Base-by-base conservation (phyloP, 1,140 invertebrate genomes). In the Arion vulgaris region DNA sequence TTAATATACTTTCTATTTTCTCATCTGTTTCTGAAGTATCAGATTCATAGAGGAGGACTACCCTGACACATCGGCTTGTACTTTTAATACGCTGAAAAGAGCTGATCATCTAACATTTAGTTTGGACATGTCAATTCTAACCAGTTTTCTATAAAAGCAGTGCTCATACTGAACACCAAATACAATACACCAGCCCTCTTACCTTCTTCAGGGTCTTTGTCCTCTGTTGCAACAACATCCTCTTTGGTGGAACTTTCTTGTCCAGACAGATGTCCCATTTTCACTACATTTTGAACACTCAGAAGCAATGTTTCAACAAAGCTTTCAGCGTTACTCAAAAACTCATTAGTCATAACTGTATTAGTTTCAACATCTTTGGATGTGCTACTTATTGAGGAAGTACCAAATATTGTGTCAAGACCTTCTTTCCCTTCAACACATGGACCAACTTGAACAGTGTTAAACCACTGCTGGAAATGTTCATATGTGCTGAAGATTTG, bases 211-310 rank as follows among this genome's bases (percentile, higher is more conserved):
- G 23, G 1, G n/a, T 62, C 32, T 34, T 9, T 19, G 13, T 28
- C 36, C 0, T 53, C 1, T 68, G 26, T 36, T 9, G 2, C 2
- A 4, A 9, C n/a, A 68, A n/a, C 57, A 53, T 17, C 49, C 11
- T 51, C 69, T 57, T 62, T 38, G 7, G n/a, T 34, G 32, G 51
- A n/a, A n/a, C n/a, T 66, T 32, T 53, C 77, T 45, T 57, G 75
- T 83, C 38, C 82, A 85, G 78, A 57, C 19, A 57, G 53, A 9
- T 57, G 53, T 73, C 26, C 34, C 26, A 49, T 41, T 74, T 88
- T 88, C 26, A 85, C 80, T 45, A 90, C 81, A 80, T 87, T 87
- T 80, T 91, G 89, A 34, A 91, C 83, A 28, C 83, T 85, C 34
- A 90, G 71, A 57, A 91, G 73, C 11, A 87, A 66, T 32, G 79